Evolutionary conservation across 1,140 invertebrate species (phyloP), one percentile per base, ranked within the genome.

Genomic region (Rhopalosiphum padi): DNA sequence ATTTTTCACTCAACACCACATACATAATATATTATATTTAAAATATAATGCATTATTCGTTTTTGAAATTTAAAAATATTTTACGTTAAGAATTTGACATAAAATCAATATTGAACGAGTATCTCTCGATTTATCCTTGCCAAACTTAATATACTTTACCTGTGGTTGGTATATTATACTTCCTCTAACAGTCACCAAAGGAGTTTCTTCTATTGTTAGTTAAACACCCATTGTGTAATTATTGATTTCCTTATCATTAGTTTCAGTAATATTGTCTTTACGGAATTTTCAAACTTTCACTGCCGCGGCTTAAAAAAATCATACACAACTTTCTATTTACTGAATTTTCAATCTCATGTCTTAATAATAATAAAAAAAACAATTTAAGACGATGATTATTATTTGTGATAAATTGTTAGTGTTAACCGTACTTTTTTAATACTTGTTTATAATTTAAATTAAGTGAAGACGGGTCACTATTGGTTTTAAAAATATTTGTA

Each of bases 211-310:
- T 55, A 55, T 90, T 23, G 51, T 90, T 41, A 55, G 22, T 41
- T 53, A 90, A 90, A 41, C 48, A 9, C 6, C 46, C 18, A 51
- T 88, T 51, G 35, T 60, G 37, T 41, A 41, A 22, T 37, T 41
- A 90, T 90, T 60, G 88, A 60, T 90, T 60, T 60, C 11, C 9
- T 90, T 90, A 55, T 90, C 35, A 90, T 90, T 41, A 43, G n/a
- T 60, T 90, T 30, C 9, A n/a, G 46, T n/a, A 9, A 35, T 46
- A 48, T 25, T 25, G 41, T 85, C 41, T 25, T 85, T 41, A 4
- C 9, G 22, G 41, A 77, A 77, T 77, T 77, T 18, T 15, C 60
- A 18, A n/a, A 77, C 60, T 18, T 15, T n/a, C 60, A n/a, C 30
- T n/a, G n/a, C n/a, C n/a, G 15, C n/a, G n/a, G 15, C 18, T 68